Percentiles rank a stretch among this genome's conserved stretches.
Conservation (phyloP, 1,140 invertebrate species). For the Choristoneura fumiferana region DNA sequence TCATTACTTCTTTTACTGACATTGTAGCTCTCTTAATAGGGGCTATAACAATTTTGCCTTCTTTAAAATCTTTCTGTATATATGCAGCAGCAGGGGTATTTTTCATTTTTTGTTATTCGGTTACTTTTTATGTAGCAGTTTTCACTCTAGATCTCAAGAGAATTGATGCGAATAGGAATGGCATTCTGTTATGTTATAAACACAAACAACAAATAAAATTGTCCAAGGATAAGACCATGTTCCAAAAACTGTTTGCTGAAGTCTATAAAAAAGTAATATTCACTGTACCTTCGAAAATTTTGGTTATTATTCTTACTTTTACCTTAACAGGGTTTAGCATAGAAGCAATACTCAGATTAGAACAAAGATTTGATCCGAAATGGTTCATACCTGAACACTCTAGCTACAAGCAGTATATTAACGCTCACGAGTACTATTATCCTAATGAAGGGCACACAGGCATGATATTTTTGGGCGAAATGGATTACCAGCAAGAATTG, state of each 20-base stretch:
- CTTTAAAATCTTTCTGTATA: slow-evolving; percentile 86
- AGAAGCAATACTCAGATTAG: slow-evolving; percentile 80
- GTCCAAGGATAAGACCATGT: slow-evolving; percentile 59
- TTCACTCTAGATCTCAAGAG: slow-evolving; percentile 85
- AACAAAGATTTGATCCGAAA: slow-evolving; percentile 87
- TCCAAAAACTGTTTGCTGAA: slow-evolving; percentile 75
- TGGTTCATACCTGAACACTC: slow-evolving; percentile 88
- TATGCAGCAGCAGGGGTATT: slow-evolving; percentile 86
- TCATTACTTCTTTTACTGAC: slow-evolving; percentile 90
- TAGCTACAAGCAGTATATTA: slow-evolving; percentile 83
- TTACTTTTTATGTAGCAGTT: slow-evolving; percentile 89
- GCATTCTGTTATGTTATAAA: slow-evolving; percentile 83
- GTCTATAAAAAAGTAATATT: slow-evolving; percentile 82
- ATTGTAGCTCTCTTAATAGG: slow-evolving; percentile 88
- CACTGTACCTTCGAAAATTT: slow-evolving; percentile 80
- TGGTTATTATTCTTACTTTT: slow-evolving; percentile 80
- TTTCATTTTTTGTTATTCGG: slow-evolving; percentile 86
- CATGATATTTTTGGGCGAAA: slow-evolving; percentile 83
- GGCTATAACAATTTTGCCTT: slow-evolving; percentile 85
- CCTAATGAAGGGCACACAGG: slow-evolving; percentile 82
- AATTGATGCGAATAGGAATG: slow-evolving; percentile 82
- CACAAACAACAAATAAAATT: slow-evolving; percentile 79
- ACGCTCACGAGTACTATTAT: slow-evolving; percentile 78
- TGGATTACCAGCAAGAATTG: slow-evolving; percentile 84
- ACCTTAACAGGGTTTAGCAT: slow-evolving; percentile 80